Evolutionary conservation across 2,888 invertebrate genomes (phyloP), one percentile per base, ranked within the genome.

Genomic region (Thera britannica): DNA sequence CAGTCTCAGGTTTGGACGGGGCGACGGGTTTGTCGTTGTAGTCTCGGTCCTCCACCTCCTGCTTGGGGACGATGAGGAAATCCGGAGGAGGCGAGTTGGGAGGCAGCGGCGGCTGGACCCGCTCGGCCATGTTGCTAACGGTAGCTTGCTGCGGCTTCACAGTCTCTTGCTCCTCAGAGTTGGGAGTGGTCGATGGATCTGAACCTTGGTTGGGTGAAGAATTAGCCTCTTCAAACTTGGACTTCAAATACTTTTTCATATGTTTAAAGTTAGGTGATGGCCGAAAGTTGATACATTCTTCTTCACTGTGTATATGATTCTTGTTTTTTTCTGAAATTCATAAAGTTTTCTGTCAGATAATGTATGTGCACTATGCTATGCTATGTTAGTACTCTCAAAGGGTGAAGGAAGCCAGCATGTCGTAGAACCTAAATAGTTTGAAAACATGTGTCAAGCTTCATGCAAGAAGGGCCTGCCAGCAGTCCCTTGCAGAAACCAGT

Each of bases 181-280:
- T 65, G 0, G 68, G 59, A 2, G 60, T 54, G 6, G 59, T 61
- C 2, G 67, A 67, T 9, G 54, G 62, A 34, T 72, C 70, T 4
- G 69, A 72, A 11, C 72, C 65, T 46, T 68, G 71, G 49, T 76
- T 75, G 4, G 77, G 64, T 36, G 73, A 71, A 63, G 69, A 65
- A 62, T 76, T 79, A 1, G 74, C 72, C 72, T 83, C 79, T 64
- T 84, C 83, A 60, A 84, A 82, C 71, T 88, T 85, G 0, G 80
- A 84, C 52, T 84, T 83, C 0, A 88, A 75, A 71, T 86, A 88
- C 58, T 91, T 90, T 73, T 84, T 89, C 90, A 90, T 91, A 46
- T 88, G 86, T 76, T 85, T 88, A 58, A 89, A 88, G 70, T 89
- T 88, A 35, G 85, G 86, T 0, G 87, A 89, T 12, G 89, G 84